Conservation (phyloP, 2,797 vertebrate species). For the Paguma larvata region DNA sequence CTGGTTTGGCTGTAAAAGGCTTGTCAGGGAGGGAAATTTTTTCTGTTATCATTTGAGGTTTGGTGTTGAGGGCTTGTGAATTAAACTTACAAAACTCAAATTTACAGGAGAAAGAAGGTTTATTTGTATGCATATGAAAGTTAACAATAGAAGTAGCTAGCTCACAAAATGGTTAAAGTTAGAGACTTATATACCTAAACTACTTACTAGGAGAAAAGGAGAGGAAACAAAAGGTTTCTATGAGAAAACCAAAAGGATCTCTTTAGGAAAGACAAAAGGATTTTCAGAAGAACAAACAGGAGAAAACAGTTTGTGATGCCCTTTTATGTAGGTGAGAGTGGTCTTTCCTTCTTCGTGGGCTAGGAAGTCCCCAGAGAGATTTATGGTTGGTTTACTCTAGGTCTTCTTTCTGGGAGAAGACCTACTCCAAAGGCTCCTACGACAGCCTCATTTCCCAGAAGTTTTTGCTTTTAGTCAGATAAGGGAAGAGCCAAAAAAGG, state of each 20-base stretch:
- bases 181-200: not conserved
- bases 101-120: not conserved
- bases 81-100: not conserved
- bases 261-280: not conserved
- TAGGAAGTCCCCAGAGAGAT: not conserved
- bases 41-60: not conserved
- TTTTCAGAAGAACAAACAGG: not conserved
- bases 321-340: not conserved
- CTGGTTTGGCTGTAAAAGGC: not conserved
- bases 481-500: not conserved
- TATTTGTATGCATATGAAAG: not conserved
- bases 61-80: not conserved
- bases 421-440: not conserved
- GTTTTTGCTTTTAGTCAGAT: not conserved
- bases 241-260: not conserved
- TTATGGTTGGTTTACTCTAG: not conserved
- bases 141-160: not conserved
- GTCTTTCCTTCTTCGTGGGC: not conserved
- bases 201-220: not conserved
- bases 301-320: not conserved
- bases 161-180: not conserved
- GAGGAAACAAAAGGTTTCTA: not conserved
- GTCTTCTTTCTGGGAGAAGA: not conserved
- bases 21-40: not conserved
- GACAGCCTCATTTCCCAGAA: not conserved